Base-by-base conservation (phyloP, 2,113 vertebrate genomes). In the Sebastes schlegelii region DNA sequence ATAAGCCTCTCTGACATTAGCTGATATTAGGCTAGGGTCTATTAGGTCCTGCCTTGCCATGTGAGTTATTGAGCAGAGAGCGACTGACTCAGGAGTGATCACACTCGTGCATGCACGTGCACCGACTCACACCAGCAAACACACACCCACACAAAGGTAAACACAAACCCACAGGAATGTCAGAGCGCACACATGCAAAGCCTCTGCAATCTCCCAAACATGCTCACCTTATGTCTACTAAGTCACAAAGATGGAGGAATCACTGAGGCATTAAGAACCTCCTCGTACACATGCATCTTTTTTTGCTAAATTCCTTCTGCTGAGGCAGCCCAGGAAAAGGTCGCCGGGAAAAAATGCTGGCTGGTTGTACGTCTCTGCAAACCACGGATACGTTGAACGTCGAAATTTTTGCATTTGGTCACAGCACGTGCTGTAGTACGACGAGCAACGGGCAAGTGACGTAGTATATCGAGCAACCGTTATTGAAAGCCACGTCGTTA, bases 1-100 rank as follows among this genome's bases (percentile, higher is more conserved):
- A 51, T 90, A 92, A 92, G 88, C 87, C 79, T 78, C 82, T 78
- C 84, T 93, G 88, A 87, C 88, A 90, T 92, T 89, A 89, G 83
- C 81, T 88, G 87, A 92, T 91, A 92, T 90, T 87, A 89, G 79
- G 84, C 82, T 43, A 21, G 63, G 85, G 78, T 93, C 65, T 77
- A 85, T 89, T 89, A 91, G 88, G 90, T 70, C 74, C 72, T 72
- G 74, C 78, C 85, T 86, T 61, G 23, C 66, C 71, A 43, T 86
- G 74, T 84, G 89, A 88, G 84, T 90, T 90, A 85, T 62, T 72
- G 88, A 85, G 85, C 77, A 84, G 86, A 72, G 73, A 82, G 86
- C 34, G 57, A 48, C 54, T 57, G 80, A 79, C 74, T 86, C 55
- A 57, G 66, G 82, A 82, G 66, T 21, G 79, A 88, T 85, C 70